A percentile compares a stretch with the other conserved stretches of the same genome.
Conservation (phyloP, 2,888 invertebrate species). For the Caenorhabditis becei region DNA sequence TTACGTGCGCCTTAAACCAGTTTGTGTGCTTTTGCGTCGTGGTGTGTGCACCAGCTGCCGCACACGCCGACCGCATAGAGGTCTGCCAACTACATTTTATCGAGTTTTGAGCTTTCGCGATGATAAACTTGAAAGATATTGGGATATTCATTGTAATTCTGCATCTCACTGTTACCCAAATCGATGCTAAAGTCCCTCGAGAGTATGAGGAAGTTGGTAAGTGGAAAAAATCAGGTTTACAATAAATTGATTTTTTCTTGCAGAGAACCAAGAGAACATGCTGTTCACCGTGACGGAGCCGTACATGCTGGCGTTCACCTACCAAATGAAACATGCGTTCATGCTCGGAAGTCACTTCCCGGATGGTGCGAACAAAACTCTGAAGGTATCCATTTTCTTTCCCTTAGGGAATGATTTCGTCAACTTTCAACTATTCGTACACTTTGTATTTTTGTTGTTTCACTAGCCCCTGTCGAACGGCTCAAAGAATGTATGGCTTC, state of each 20-base stretch:
- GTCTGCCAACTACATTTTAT: slow-evolving; percentile 11
- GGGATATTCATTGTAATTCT: not conserved
- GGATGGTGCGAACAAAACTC: slow-evolving; percentile 42
- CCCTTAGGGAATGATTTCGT: too few relatives aligned
- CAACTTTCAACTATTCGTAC: too few relatives aligned
- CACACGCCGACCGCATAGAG: not conserved
- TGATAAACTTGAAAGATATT: not conserved
- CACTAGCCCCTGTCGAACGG: too few relatives aligned
- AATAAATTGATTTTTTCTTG: slow-evolving; percentile 4
- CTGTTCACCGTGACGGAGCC: slow-evolving; percentile 67
- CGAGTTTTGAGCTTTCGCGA: not conserved
- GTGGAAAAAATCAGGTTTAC: not conserved
- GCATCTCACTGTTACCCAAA: not conserved
- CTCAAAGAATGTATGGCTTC: too few relatives aligned
- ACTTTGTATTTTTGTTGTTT: too few relatives aligned
- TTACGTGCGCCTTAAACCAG: not conserved
- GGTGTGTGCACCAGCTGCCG: slow-evolving; percentile 44
- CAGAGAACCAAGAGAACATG: slow-evolving; percentile 58
- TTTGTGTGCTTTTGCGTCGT: slow-evolving; percentile 44
- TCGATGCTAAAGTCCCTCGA: slow-evolving; percentile 29
- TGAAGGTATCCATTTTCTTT: slow-evolving; percentile 26
- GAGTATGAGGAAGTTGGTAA: slow-evolving; percentile 62
- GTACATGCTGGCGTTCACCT: slow-evolving; percentile 65
- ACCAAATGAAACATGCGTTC: slow-evolving; percentile 72
- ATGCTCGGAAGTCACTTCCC: slow-evolving; percentile 65